Base-by-base conservation (phyloP, 2,888 invertebrate genomes). In the Asteroscopus sphinx region DNA sequence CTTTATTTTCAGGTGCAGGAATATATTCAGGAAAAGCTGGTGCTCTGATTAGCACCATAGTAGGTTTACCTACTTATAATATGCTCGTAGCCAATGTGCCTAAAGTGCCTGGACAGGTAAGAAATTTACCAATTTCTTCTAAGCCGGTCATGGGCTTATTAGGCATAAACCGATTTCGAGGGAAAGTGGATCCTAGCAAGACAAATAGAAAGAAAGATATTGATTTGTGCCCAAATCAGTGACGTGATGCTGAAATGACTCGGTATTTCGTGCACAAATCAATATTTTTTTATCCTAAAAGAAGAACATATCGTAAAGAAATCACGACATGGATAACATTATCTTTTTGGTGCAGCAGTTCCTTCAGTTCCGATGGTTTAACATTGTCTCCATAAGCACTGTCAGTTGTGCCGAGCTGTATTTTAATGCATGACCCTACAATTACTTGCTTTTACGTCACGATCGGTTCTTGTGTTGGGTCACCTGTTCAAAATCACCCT, bases 1-100 rank as follows among this genome's bases (percentile, higher is more conserved):
- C 4, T 6, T 3, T 6, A 7, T 39, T 85, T 86, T 7, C 73
- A 94, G 98, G 98, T 3, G 96, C 96, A 8, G 98, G 97, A 12
- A 96, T 98, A 51, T 97, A 95, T 81, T 94, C 95, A 0, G 96
- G 96, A 0, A 84, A 82, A 60, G 88, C 90, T 0, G 95, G 95
- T 0, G 89, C 93, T 0, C 67, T 95, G 12, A 67, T 87, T 17
- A 91, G 91, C 67, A 82, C 89, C 0, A 95, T 95, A 93, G 89
- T 94, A 1, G 94, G 94, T 1, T 60, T 81, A 9, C 82, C 88
- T 0, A 86, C 87, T 0, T 93, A 93, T 17, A 82, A 86, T 1
- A 67, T 95, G 0, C 82, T 95, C 1, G 89, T 95, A 2, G 82
- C 92, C 0, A 88, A 81, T 68, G 91, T 95, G 1, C 94, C 95